Base-by-base conservation (phyloP, 2,888 invertebrate genomes). In the Syrphus vitripennis region DNA sequence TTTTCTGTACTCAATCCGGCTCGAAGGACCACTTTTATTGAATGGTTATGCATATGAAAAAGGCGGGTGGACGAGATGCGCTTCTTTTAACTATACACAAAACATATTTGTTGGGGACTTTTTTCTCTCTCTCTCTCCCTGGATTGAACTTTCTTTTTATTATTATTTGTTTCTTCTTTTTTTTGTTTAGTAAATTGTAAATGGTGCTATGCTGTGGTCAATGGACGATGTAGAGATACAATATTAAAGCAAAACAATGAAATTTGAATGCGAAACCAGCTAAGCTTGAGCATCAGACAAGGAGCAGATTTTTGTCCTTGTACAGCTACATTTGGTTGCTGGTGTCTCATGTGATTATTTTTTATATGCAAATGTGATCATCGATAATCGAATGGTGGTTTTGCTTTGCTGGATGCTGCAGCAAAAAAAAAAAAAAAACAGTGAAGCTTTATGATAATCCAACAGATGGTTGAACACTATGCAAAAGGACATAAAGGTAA, bases 351-450 rank as follows among this genome's bases (percentile, higher is more conserved):
- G 75, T 76, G 75, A 83, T 80, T 83, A 80, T 77, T 74, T 84
- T 84, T 81, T 84, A 69, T 80, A 81, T 84, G 76, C 69, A 84
- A 84, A 84, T 84, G 55, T 72, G 84, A 84, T 81, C 74, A 69
- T 48, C 81, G 81, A 84, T 81, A 81, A 81, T 77, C 71, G 79
- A 40, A 63, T 78, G 61, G 48, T 48, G 34, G 71, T 24, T 48
- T 40, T 29, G 21, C 10, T 24, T 29, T n/a, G n/a, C 12, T 34
- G 14, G 19, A 1, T 9, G 19, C 5, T 16, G 59, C 2, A 29
- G 6, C 12, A 5, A 37, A 53, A 29, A 16, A 14, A 21, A 10
- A 31, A 16, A 19, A 12, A 48, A 31, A 16, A n/a, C n/a, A n/a
- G n/a, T n/a, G 2, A 42, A 40, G 37, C 21, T 42, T 76, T 80